phyloP scores from a whole-genome alignment of 2,888 invertebrate species.

The Ashinkailepas kermadecensis region DNA sequence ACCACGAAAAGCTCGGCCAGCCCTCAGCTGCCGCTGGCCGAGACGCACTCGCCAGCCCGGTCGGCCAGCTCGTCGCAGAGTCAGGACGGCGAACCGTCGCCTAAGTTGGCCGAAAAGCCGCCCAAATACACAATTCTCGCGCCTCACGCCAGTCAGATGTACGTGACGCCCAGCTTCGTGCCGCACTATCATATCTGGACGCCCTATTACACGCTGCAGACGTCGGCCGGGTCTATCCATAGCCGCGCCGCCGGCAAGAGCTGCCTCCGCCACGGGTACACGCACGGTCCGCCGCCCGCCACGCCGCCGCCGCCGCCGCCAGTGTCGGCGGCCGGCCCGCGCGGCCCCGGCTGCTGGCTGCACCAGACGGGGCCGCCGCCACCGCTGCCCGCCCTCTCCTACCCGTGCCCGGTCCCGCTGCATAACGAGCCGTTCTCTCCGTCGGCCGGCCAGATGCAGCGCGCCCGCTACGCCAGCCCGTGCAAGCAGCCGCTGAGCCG shows the following conservation, averaged over 20 bases:
- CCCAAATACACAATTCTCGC: constrained; percentile 23
- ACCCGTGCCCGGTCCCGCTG: neutral
- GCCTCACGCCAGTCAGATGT: constrained; percentile 18
- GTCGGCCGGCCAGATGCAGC: neutral
- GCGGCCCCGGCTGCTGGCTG: constrained; percentile 16
- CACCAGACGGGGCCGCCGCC: constrained; percentile 23
- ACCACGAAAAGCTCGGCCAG: constrained; percentile 7
- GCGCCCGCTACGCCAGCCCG: constrained; percentile 16
- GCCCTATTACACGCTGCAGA: constrained; percentile 18
- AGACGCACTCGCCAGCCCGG: neutral
- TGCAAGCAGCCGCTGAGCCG: constrained; percentile 13
- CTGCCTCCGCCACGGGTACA: constrained; percentile 3
- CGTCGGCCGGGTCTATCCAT: neutral
- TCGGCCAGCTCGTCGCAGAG: neutral
- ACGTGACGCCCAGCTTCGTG: constrained; percentile 24
- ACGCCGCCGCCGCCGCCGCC: constrained; percentile 17
- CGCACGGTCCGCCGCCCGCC: neutral
- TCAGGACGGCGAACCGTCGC: constrained; percentile 5
- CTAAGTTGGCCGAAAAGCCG: constrained; percentile 15
- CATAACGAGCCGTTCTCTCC: neutral
- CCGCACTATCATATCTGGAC: constrained; percentile 21
- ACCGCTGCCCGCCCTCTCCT: constrained; percentile 14
- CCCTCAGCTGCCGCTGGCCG: neutral
- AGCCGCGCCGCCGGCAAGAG: neutral
- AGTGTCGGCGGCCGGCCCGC: constrained; percentile 17